Evolutionary conservation across 1,140 invertebrate genomes (phyloP).

Genomic region (Diorhabda sublineata): DNA sequence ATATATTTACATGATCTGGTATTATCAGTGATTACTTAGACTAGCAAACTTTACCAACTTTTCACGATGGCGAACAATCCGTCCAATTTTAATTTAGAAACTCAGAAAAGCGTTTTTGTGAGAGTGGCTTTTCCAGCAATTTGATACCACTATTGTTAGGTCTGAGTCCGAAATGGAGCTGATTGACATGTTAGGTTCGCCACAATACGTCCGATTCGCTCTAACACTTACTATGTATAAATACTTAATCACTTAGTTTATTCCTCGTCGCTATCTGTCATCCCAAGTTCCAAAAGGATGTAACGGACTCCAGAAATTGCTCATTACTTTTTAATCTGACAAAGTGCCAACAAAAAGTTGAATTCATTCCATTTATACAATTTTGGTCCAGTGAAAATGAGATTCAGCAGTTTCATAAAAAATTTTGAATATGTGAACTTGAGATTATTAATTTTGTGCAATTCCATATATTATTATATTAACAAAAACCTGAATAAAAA

Average conservation of each 20-base stretch:
- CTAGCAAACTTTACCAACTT: too few species aligned
- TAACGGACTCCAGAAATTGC: background rate
- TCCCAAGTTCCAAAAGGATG: slow-evolving; percentile 1
- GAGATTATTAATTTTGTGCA: too few species aligned
- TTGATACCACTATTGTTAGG: slow-evolving; percentile 32
- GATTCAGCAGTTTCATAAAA: too few species aligned
- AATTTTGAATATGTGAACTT: too few species aligned
- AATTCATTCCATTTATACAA: background rate
- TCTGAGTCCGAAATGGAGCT: slow-evolving; percentile 26
- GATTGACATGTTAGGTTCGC: slow-evolving; percentile 35
- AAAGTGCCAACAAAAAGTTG: background rate
- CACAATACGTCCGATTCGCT: slow-evolving; percentile 35
- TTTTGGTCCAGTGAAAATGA: too few species aligned
- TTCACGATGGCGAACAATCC: too few species aligned
- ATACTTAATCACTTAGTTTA: slow-evolving; percentile 34
- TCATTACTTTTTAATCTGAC: slow-evolving; percentile 3
- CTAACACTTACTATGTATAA: slow-evolving; percentile 34
- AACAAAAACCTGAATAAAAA: too few species aligned
- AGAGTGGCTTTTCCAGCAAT: slow-evolving; percentile 19
- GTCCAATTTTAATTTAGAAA: background rate
- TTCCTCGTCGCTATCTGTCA: slow-evolving; percentile 5
- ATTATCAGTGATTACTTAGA: too few species aligned
- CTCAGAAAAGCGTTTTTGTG: slow-evolving; percentile 31
- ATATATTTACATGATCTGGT: too few species aligned
- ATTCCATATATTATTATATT: too few species aligned